Evolutionary conservation across 1,140 invertebrate genomes (phyloP), one percentile per base, ranked within the genome.

Genomic region (Drosophila pruinosa): DNA sequence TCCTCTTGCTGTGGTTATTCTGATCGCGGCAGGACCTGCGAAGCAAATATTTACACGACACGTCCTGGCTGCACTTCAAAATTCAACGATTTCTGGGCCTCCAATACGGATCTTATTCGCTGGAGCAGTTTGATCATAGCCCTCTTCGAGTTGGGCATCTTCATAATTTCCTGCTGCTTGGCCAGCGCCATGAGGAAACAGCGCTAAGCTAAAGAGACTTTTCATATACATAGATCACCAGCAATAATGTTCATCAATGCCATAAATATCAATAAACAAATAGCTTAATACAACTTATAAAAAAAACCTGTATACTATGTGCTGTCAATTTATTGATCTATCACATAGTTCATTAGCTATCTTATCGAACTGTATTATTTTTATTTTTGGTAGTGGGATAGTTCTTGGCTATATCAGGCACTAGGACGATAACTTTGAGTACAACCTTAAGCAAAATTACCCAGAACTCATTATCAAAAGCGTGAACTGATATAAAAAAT

Each of bases 111-210:
- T 54, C 76, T 93, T 21, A 92, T 95, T 22, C 94, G 93, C 70
- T 93, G 93, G 36, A 90, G 95, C 50, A 94, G 94, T 34, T 92
- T 96, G 58, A 94, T 93, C 53, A 92, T 96, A 31, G 94, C 94
- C 34, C 94, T 92, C 70, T 85, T 89, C 21, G 86, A 91, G 67
- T 59, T 91, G 41, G 62, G 45, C 34, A 78, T 85, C 19, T 79
- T 91, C 22, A 50, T 88, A 7, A 71, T 91, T 31, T 61, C 89
- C 12, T 91, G 86, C 52, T 91, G 89, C 21, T 45, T 91, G 67
- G 82, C 86, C 41, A 89, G 68, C 26, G 80, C 96, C 56, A 97
- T 98, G 92, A 59, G 48, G 21, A 86, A 88, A 39, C 62, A 77
- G 28, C 82, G 70, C 21, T 85, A 68, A 74, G 41, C 41, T n/a